Conservation (phyloP, 2,797 vertebrate genomes). For the Saxicola maurus region DNA sequence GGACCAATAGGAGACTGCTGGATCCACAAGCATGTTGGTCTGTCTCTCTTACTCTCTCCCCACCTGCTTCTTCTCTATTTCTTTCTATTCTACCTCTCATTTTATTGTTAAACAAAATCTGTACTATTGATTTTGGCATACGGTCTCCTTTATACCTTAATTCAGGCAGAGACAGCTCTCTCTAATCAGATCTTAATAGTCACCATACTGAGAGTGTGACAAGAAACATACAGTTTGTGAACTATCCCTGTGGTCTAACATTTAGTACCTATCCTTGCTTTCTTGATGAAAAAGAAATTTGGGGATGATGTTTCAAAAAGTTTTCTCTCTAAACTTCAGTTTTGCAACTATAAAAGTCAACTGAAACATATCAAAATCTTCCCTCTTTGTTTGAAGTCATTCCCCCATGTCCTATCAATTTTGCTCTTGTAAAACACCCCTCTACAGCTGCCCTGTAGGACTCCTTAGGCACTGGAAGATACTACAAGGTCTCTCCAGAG, state of each 20-base stretch:
- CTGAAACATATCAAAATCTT: not conserved
- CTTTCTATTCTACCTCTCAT: not conserved
- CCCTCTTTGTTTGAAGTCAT: not conserved
- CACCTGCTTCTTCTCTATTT: accelerated
- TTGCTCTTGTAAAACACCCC: accelerated
- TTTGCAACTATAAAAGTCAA: not conserved
- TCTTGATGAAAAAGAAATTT: not conserved
- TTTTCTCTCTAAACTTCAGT: not conserved
- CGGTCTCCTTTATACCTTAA: not conserved
- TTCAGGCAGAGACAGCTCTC: not conserved
- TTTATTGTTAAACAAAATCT: not conserved
- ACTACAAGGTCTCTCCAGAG: not conserved
- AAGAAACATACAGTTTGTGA: not conserved
- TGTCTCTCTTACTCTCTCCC: not conserved
- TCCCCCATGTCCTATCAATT: not conserved
- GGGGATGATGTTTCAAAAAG: not conserved
- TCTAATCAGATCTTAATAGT: not conserved
- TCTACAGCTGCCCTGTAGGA: not conserved
- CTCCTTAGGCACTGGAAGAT: not conserved
- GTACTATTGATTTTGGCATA: not conserved
- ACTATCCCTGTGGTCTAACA: not conserved
- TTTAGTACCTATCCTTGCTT: not conserved
- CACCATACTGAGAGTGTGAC: not conserved
- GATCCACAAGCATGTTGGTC: accelerated
- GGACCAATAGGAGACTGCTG: too few species aligned